Evolutionary conservation across 1,140 invertebrate genomes (phyloP).

Genomic region (Lasioglossum baleicum): DNA sequence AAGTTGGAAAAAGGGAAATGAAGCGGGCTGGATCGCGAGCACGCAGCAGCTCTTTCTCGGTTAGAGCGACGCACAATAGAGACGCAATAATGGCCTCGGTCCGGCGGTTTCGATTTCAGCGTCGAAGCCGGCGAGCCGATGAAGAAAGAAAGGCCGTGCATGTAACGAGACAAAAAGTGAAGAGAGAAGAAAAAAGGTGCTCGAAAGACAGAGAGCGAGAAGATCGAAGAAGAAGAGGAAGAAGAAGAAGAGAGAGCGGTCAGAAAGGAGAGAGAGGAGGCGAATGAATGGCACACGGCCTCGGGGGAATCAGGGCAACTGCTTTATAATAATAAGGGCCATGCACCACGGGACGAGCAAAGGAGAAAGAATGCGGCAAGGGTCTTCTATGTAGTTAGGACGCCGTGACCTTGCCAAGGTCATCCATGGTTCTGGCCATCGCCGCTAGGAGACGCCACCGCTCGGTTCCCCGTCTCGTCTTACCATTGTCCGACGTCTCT

Average conservation of each 20-base stretch:
- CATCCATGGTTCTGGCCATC: conserved; percentile 70
- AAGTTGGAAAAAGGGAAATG: conserved; percentile 39
- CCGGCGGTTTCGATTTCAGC: conserved; percentile 61
- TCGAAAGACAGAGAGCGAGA: background rate
- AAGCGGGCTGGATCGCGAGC: conserved; percentile 36
- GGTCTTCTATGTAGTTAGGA: conserved; percentile 69
- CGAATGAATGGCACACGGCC: conserved; percentile 67
- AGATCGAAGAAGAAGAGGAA: background rate
- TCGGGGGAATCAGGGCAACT: conserved; percentile 66
- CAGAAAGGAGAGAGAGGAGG: conserved; percentile 45
- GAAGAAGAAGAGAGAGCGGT: background rate
- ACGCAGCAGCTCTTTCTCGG: background rate
- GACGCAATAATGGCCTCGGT: conserved; percentile 49
- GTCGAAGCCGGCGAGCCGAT: conserved; percentile 41
- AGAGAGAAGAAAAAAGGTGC: conserved; percentile 20
- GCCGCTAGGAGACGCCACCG: conserved; percentile 70
- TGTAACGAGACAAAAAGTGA: conserved; percentile 58
- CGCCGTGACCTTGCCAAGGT: conserved; percentile 77
- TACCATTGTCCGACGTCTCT: conserved; percentile 46
- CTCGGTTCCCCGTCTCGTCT: conserved; percentile 30
- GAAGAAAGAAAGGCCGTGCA: conserved; percentile 50
- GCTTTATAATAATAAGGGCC: conserved; percentile 71
- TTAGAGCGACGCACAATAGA: conserved; percentile 48
- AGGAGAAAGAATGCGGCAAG: conserved; percentile 41
- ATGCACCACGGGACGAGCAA: conserved; percentile 44